Evolutionary conservation across 2,888 invertebrate species (phyloP).

Genomic region (Podotricha telesiphe): DNA sequence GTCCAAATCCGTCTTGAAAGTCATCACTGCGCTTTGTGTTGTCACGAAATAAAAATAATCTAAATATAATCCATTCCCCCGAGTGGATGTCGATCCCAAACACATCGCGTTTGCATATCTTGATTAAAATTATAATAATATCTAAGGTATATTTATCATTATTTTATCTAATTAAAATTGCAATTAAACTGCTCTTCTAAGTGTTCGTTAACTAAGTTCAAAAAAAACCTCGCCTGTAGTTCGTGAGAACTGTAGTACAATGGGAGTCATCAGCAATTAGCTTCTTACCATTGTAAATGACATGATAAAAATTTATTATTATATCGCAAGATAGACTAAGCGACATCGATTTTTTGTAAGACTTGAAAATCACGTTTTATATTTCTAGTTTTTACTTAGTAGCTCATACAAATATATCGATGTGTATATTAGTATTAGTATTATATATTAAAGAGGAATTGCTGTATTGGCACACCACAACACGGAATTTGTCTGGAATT

Average conservation of each 20-base stretch:
- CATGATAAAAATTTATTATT: constrained; percentile 31
- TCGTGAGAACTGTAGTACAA: constrained; percentile 45
- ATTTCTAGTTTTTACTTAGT: not conserved
- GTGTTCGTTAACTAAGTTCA: constrained; percentile 27
- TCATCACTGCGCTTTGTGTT: too few species aligned
- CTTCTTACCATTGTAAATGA: constrained; percentile 34
- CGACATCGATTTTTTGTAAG: constrained; percentile 12
- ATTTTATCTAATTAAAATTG: constrained; percentile 14
- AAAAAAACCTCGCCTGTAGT: constrained; percentile 29
- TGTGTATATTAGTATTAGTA: too few species aligned
- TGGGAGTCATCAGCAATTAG: constrained; percentile 40
- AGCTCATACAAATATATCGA: not conserved
- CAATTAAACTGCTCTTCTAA: constrained; percentile 11
- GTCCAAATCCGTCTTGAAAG: too few species aligned
- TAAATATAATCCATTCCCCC: too few species aligned
- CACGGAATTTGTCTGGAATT: too few species aligned
- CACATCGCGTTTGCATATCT: not conserved
- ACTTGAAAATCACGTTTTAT: not conserved
- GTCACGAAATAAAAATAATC: too few species aligned
- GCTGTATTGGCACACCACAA: too few species aligned
- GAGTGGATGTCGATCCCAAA: too few species aligned
- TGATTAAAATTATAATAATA: not conserved
- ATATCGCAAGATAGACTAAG: not conserved
- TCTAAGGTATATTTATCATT: not conserved
- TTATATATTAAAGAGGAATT: too few species aligned